Evolutionary conservation across 2,797 vertebrate species (phyloP).

Genomic region (Myiotriccus ornatus): DNA sequence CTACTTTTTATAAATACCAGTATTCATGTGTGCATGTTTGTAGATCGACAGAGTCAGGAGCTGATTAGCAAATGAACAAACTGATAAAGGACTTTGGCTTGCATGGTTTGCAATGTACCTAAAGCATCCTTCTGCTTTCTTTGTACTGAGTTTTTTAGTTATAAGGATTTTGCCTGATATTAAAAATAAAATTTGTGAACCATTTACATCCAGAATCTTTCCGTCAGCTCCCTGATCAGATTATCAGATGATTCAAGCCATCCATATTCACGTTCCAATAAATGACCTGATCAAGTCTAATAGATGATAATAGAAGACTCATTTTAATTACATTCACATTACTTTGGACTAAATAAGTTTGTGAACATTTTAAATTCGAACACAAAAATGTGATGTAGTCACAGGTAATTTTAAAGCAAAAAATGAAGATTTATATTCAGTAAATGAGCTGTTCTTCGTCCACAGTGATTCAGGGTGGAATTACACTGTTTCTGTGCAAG

Average conservation of each 20-base stretch:
- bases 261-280: neutral
- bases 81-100: neutral
- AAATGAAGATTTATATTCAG: neutral
- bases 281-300: neutral
- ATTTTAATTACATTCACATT: neutral
- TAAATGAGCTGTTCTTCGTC: neutral
- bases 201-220: neutral
- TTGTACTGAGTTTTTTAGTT: neutral
- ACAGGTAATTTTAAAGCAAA: neutral
- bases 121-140: neutral
- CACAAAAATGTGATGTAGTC: neutral
- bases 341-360: neutral
- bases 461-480: neutral
- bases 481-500: neutral
- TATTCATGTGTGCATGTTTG: rapidly evolving
- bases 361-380: neutral
- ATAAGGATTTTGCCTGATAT: neutral
- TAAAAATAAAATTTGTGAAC: neutral
- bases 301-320: neutral
- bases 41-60: neutral
- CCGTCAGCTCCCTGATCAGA: neutral
- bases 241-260: neutral
- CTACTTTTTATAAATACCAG: neutral
- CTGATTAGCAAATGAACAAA: neutral
- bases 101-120: neutral